Evolutionary conservation across 1,140 invertebrate species (phyloP).

Genomic region (Diabrotica virgifera): DNA sequence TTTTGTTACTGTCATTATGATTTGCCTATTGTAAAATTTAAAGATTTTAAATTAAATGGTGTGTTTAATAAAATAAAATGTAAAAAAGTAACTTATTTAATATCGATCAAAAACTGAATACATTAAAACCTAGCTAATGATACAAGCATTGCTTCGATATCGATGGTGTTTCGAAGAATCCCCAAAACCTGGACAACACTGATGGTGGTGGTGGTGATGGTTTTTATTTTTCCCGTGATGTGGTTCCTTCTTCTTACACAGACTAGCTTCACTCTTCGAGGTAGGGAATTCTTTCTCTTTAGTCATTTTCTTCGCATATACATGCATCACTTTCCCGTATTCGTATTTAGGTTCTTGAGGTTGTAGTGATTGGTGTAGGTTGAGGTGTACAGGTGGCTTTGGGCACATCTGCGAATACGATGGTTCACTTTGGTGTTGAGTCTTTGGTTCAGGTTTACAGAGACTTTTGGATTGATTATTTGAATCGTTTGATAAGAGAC

Average conservation of each 20-base stretch:
- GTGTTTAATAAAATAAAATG: no score
- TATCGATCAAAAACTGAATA: no score
- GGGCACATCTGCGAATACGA: background rate
- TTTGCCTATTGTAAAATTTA: no score
- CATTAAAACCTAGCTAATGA: slow-evolving; percentile 30
- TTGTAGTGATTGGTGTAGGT: background rate
- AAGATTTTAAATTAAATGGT: no score
- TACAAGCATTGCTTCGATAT: slow-evolving; percentile 43
- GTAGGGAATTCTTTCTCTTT: slow-evolving; percentile 27
- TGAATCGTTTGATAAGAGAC: slow-evolving; percentile 10
- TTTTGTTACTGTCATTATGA: no score
- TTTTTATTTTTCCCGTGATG: slow-evolving; percentile 34
- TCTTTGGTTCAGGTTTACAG: background rate
- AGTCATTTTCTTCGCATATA: slow-evolving; percentile 36
- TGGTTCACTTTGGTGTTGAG: background rate
- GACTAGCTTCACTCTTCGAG: slow-evolving; percentile 40
- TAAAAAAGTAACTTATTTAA: no score
- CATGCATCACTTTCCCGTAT: slow-evolving; percentile 37
- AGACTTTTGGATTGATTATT: background rate
- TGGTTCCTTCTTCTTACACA: slow-evolving; percentile 23
- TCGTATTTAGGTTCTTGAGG: slow-evolving; percentile 26
- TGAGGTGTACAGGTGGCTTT: background rate
- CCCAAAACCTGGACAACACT: slow-evolving; percentile 41
- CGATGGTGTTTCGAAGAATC: slow-evolving; percentile 34
- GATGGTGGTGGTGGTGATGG: slow-evolving; percentile 34